Percentiles rank a stretch among this genome's conserved stretches.
Evolutionary conservation across 2,888 invertebrate species (phyloP).

Genomic region (Lycia hirtaria): DNA sequence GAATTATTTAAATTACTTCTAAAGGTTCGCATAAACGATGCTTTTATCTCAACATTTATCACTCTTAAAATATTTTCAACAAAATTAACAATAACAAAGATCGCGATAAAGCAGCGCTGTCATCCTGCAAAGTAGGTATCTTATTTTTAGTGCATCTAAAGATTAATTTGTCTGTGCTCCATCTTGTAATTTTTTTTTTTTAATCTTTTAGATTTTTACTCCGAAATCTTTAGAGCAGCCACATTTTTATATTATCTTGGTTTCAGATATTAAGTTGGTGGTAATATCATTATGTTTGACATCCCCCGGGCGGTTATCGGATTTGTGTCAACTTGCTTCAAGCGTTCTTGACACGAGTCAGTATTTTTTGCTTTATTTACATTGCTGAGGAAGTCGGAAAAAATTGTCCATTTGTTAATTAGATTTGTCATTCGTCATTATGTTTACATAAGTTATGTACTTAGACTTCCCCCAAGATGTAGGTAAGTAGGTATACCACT

Average conservation of each 20-base stretch:
- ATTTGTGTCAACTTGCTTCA: slow-evolving; percentile 47
- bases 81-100: no score
- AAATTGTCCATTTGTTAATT: slow-evolving; percentile 12
- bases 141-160: no score
- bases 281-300: slow-evolving; percentile 34
- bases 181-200: background rate
- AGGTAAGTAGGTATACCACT: no score
- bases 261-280: background rate
- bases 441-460: background rate
- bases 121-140: no score
- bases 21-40: no score
- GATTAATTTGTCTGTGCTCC: no score
- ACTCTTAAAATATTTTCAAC: no score
- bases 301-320: slow-evolving; percentile 39
- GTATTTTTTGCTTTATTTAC: slow-evolving; percentile 12
- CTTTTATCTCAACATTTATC: no score
- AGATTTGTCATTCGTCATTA: background rate
- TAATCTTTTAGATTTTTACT: background rate
- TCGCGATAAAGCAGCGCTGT: no score
- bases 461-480: no score
- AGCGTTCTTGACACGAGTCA: slow-evolving; percentile 15
- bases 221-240: background rate
- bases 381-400: slow-evolving; percentile 1
- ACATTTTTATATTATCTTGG: background rate
- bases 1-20: no score